Conservation (phyloP, 2,113 vertebrate genomes). For the Laticauda colubrina region DNA sequence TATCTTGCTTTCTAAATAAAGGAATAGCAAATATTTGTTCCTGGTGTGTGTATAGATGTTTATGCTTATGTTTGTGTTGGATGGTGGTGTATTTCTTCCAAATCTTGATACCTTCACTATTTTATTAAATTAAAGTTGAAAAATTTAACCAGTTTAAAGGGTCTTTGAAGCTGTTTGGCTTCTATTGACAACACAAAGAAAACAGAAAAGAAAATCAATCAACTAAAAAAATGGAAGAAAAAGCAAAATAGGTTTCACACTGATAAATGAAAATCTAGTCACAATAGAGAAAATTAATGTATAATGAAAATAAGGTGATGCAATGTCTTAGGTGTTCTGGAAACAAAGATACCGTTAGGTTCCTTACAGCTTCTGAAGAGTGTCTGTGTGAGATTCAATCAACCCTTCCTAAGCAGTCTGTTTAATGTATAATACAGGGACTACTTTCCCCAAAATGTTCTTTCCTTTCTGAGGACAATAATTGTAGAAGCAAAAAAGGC, state of each 20-base stretch:
- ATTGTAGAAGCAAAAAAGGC: neutral
- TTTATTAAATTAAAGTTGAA: neutral
- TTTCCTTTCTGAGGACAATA: neutral
- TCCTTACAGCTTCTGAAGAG: neutral
- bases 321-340: neutral
- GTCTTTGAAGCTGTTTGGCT: neutral
- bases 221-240: neutral
- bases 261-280: neutral
- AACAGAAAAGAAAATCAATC: neutral
- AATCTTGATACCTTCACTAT: neutral
- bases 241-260: slow-evolving; percentile 6
- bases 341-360: neutral
- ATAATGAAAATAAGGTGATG: neutral
- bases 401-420: neutral
- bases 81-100: neutral
- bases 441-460: neutral
- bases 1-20: neutral
- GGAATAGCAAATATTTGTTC: neutral
- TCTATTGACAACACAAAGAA: neutral
- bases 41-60: neutral
- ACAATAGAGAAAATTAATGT: neutral
- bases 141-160: neutral
- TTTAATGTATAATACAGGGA: neutral
- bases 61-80: neutral
- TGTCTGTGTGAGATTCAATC: neutral